Evolutionary conservation across 2,113 vertebrate species (phyloP), one percentile per base, ranked within the genome.

Genomic region (Lamprotornis superbus): DNA sequence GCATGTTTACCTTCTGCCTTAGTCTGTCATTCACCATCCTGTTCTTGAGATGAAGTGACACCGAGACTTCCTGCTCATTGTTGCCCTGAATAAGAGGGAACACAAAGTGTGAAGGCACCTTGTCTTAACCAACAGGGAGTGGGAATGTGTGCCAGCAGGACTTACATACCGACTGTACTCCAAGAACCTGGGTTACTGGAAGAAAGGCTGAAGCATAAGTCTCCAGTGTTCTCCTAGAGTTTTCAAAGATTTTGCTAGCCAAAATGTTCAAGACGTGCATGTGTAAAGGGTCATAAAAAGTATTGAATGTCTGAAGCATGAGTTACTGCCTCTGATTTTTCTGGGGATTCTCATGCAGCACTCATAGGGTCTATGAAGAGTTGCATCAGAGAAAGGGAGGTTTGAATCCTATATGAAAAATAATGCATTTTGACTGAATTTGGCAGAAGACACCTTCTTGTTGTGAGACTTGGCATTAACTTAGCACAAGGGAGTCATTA

Each of bases 361-460:
- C 33, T 79, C 55, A 23, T 16, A 65, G 55, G 20, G 89, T 70
- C 56, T 60, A 4, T 78, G 37, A 61, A 49, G 82, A 71, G 39
- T 79, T 88, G 42, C 46, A 67, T 35, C 33, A 44, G 83, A 89
- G 74, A 83, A 59, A 37, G 11, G 42, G 19, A 90, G 35, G 24
- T 64, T 87, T 87, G 23, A 77, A 57, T 91, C 40, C n/a, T 92
- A 7, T 93, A 65, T 22, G 25, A 82, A 85, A 91, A 91, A 73
- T 92, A 83, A 94, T 74, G 80, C 33, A 22, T 83, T 96, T 93
- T 94, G 81, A 92, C 85, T 91, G 31, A 67, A 57, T 85, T 82
- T 94, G 95, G 92, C 84, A 31, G 55, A 92, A 94, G 85, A 57
- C 4, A 17, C 55, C 20, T 68, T 90, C 79, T 46, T 14, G 24